These are phyloP conservation scores for Leptinotarsa lineolata DNA, from an alignment of 1,140 invertebrate species.

Conservation along the genomic window DNA sequence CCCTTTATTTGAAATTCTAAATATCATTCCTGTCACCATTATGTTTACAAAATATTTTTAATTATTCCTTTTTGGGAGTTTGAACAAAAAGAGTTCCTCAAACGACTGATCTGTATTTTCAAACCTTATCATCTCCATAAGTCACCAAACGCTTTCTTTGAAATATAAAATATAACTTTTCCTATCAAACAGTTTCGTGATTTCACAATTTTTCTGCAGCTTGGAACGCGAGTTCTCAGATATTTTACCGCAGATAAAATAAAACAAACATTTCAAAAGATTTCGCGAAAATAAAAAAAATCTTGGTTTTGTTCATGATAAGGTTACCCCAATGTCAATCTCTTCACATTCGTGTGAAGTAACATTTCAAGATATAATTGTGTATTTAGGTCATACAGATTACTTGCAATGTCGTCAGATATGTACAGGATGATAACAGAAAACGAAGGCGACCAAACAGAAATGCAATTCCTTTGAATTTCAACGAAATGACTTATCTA, in stretches of 20 bases:
- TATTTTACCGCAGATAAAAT: neutral
- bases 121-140: neutral
- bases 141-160: neutral
- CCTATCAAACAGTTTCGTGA: neutral
- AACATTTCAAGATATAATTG: neutral
- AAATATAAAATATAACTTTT: neutral
- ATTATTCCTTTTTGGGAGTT: too few relatives aligned
- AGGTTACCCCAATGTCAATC: slow-evolving; percentile 5
- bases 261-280: slow-evolving; percentile 4
- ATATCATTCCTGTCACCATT: too few relatives aligned
- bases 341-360: neutral
- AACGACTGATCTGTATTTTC: neutral
- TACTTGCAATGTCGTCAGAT: neutral
- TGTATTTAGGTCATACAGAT: slow-evolving; percentile 6
- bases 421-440: neutral
- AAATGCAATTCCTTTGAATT: too few relatives aligned
- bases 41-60: too few relatives aligned
- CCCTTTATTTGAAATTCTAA: too few relatives aligned
- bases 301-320: neutral
- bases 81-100: too few relatives aligned
- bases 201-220: neutral
- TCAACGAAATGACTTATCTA: too few relatives aligned
- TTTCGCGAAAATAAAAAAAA: neutral
- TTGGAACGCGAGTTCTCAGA: neutral
- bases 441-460: neutral